These are phyloP conservation scores for Imbricaverruca yamaguchii DNA, from an alignment of 2,888 invertebrate species.

Conservation along the genomic window DNA sequence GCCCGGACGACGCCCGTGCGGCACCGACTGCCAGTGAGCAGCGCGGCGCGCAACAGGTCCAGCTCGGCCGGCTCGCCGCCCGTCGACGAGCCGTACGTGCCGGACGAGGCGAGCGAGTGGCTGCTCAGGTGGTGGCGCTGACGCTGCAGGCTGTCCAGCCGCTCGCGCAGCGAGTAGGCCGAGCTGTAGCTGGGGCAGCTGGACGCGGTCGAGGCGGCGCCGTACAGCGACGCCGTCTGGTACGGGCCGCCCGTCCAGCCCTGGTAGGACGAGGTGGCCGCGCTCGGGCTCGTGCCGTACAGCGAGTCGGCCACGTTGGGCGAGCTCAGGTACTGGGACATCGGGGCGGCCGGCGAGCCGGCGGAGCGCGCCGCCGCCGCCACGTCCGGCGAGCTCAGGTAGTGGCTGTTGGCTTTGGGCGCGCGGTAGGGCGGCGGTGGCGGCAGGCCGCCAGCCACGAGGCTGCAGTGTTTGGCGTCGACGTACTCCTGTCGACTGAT, in stretches of 20 bases:
- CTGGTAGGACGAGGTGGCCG: constrained; percentile 34
- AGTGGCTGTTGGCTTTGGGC: constrained; percentile 61
- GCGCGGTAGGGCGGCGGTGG: constrained; percentile 51
- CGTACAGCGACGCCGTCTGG: constrained; percentile 33
- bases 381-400: constrained; percentile 73
- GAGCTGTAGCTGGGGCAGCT: background rate
- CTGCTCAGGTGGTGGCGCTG: background rate
- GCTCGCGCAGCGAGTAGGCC: background rate
- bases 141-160: background rate
- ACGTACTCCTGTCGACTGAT: constrained; percentile 84
- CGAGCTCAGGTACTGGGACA: constrained; percentile 29
- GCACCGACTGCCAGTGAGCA: background rate
- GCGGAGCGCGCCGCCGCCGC: constrained; percentile 33
- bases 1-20: constrained; percentile 55
- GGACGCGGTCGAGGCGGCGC: constrained; percentile 30
- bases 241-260: constrained; percentile 34
- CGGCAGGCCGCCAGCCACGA: constrained; percentile 41
- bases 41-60: background rate
- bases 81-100: background rate
- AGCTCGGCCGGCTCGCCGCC: background rate
- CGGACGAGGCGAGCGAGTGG: constrained; percentile 3
- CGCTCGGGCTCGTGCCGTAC: constrained; percentile 27
- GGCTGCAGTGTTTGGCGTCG: constrained; percentile 62
- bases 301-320: constrained; percentile 31
- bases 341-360: constrained; percentile 30